Percentiles rank a stretch among this genome's conserved stretches.
phyloP scores from a whole-genome alignment of 2,113 vertebrate genomes.

The Edolisoma coerulescens region DNA sequence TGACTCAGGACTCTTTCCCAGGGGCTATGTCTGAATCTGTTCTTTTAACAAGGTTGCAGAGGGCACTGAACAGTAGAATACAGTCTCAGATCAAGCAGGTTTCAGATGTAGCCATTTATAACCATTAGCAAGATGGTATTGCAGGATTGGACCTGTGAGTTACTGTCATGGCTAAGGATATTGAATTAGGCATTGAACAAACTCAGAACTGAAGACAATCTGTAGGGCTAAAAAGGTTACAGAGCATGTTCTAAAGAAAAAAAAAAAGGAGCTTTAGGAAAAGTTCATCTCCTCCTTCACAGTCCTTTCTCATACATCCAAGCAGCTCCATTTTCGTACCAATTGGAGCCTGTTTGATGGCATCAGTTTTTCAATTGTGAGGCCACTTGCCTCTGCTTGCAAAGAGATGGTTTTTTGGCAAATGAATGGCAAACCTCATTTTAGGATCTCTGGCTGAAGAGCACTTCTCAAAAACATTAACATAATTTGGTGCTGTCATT shows the following conservation, averaged over 20 bases:
- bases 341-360: background rate
- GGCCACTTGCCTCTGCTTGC: background rate
- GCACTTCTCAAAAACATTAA: constrained; percentile 20
- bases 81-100: background rate
- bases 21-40: background rate
- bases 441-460: background rate
- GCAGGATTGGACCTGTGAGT: background rate
- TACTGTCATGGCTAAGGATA: background rate
- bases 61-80: background rate
- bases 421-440: background rate
- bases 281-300: background rate
- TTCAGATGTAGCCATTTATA: constrained; percentile 24
- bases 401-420: background rate
- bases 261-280: background rate
- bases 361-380: background rate
- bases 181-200: constrained; percentile 18
- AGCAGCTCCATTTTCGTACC: background rate
- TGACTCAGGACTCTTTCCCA: background rate
- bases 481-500: constrained; percentile 59
- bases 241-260: background rate
- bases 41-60: background rate
- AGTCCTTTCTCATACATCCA: background rate
- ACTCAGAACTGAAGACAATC: background rate
- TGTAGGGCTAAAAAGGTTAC: background rate
- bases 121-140: background rate